These are phyloP conservation scores for Corbicula japonica DNA, from an alignment of 2,888 invertebrate species.

Conservation along the genomic window DNA sequence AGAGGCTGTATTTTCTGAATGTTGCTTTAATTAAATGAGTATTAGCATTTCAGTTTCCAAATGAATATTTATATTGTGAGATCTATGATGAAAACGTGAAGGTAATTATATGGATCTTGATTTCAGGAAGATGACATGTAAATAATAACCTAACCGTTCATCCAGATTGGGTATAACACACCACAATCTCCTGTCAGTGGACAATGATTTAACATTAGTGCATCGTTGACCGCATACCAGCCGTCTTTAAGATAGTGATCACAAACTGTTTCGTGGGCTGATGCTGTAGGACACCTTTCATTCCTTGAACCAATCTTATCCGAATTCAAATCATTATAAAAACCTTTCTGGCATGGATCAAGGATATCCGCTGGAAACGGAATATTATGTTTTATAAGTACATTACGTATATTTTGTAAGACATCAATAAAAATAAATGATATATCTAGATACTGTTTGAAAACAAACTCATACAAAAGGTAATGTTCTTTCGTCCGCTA, in stretches of 20 bases:
- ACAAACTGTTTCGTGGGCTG: neutral
- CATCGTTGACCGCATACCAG: neutral
- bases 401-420: too few relatives aligned
- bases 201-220: constrained; percentile 1
- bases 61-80: too few relatives aligned
- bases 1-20: neutral
- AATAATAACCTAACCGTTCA: neutral
- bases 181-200: neutral
- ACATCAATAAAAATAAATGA: too few relatives aligned
- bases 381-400: too few relatives aligned
- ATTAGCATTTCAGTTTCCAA: too few relatives aligned
- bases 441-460: too few relatives aligned
- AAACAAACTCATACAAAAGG: too few relatives aligned
- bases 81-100: neutral
- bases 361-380: too few relatives aligned
- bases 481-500: too few relatives aligned
- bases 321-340: neutral
- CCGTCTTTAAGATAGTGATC: neutral
- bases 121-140: neutral
- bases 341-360: neutral
- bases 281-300: neutral
- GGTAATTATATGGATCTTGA: neutral
- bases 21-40: too few relatives aligned
- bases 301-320: neutral
- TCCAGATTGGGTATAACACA: neutral